These are phyloP conservation scores for Ophion ventricosus DNA, from an alignment of 2,888 invertebrate species.

Conservation along the genomic window DNA sequence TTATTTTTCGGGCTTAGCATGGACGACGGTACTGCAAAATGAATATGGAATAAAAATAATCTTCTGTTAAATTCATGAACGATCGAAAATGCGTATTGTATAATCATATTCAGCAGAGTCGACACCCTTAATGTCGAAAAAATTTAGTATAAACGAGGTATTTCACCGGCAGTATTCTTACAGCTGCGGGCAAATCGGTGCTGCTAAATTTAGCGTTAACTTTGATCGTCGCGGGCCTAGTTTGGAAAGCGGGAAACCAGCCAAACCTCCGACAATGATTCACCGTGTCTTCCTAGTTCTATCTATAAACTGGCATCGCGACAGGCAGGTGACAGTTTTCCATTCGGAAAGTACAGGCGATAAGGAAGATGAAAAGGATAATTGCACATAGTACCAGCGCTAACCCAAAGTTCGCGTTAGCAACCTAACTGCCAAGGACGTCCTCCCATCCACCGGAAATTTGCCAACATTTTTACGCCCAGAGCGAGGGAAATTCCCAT, in stretches of 20 bases:
- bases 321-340: slow-evolving; percentile 72
- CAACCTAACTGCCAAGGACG: background rate
- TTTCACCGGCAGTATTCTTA: slow-evolving; percentile 53
- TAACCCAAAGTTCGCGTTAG: background rate
- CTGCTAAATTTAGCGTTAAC: slow-evolving; percentile 77
- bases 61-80: too few relatives aligned
- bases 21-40: too few relatives aligned
- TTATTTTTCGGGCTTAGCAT: too few relatives aligned
- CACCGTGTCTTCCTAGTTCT: slow-evolving; percentile 79
- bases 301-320: slow-evolving; percentile 73
- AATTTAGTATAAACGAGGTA: slow-evolving; percentile 30
- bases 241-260: slow-evolving; percentile 79
- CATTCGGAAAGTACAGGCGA: background rate
- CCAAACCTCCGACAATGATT: slow-evolving; percentile 79
- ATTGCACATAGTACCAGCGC: background rate
- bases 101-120: background rate
- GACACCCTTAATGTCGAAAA: background rate
- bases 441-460: background rate
- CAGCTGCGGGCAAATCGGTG: slow-evolving; percentile 56
- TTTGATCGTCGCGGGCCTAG: slow-evolving; percentile 79
- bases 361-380: background rate
- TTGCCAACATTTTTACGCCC: background rate
- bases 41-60: too few relatives aligned
- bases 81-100: background rate
- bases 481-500: too few relatives aligned